phyloP scores from a whole-genome alignment of 2,797 vertebrate species.

The Phataginus tetradactyla region DNA sequence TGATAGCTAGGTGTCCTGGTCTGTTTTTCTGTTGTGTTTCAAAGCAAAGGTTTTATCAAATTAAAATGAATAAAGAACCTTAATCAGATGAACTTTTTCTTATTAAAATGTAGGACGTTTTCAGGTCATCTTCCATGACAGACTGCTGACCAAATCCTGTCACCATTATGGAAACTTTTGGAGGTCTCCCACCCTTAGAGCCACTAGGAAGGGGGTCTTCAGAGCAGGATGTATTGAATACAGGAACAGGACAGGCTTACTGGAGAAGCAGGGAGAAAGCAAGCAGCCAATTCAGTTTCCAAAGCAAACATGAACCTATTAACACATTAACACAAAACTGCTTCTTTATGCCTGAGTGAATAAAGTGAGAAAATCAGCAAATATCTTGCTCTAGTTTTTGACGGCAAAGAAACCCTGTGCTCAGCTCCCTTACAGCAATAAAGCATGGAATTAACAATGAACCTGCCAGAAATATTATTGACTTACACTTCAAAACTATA shows the following conservation, averaged over 20 bases:
- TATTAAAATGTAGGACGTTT: constrained; percentile 58
- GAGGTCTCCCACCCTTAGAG: neutral
- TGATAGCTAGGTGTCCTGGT: neutral
- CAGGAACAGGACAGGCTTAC: neutral
- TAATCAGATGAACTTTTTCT: constrained; percentile 74
- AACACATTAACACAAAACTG: neutral
- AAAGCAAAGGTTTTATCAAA: constrained; percentile 79
- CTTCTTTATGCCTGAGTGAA: neutral
- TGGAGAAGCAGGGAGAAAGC: neutral
- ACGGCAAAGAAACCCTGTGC: neutral
- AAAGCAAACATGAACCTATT: neutral
- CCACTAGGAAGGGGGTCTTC: neutral
- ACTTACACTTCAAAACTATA: neutral
- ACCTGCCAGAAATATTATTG: neutral
- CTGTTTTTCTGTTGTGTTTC: constrained; percentile 53
- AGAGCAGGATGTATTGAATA: neutral
- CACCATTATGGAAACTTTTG: neutral
- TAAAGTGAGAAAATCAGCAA: neutral
- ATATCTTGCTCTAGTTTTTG: neutral
- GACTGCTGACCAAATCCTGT: neutral
- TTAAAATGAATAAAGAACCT: constrained; percentile 79
- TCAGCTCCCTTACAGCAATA: neutral
- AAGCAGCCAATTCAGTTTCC: neutral
- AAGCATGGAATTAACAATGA: neutral
- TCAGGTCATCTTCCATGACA: constrained; percentile 62